A percentile compares a stretch with the other conserved stretches of the same genome.
Conservation (phyloP, 92 coral and sea anemone genomes). For the Epizoanthus rinbou region DNA sequence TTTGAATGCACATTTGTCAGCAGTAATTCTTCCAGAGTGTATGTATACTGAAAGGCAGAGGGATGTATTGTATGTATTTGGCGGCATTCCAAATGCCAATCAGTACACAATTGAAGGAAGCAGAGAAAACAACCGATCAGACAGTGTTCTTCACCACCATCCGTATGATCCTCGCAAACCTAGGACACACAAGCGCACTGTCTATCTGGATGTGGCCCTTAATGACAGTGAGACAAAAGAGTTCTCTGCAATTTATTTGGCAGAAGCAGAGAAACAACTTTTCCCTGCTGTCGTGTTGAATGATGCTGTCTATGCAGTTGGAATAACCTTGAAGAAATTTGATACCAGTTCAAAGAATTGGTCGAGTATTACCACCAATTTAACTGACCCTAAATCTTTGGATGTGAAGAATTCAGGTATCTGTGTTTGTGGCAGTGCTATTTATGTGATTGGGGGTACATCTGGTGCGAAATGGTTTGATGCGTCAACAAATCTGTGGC, state of each 20-base stretch:
- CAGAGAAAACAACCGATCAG: background rate
- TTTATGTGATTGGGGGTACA: slow-evolving; percentile 62
- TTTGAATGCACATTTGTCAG: background rate
- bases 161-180: slow-evolving; percentile 37
- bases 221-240: slow-evolving; percentile 28
- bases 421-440: slow-evolving; percentile 34
- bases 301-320: slow-evolving; percentile 43
- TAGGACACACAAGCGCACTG: slow-evolving; percentile 21
- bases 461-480: slow-evolving; percentile 44
- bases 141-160: background rate
- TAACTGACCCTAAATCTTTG: background rate
- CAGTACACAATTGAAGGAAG: slow-evolving; percentile 23
- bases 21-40: background rate
- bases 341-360: slow-evolving; percentile 38
- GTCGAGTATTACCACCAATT: slow-evolving; percentile 32
- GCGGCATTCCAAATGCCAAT: slow-evolving; percentile 47
- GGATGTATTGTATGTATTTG: slow-evolving; percentile 57
- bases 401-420: slow-evolving; percentile 32
- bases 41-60: slow-evolving; percentile 46
- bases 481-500: slow-evolving; percentile 34
- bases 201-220: slow-evolving; percentile 33
- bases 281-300: slow-evolving; percentile 29
- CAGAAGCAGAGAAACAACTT: slow-evolving; percentile 40
- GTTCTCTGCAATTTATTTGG: slow-evolving; percentile 24
- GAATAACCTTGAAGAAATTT: slow-evolving; percentile 40